Evolutionary conservation across 1,140 invertebrate genomes (phyloP).

Genomic region (Drosophila ficusphila): DNA sequence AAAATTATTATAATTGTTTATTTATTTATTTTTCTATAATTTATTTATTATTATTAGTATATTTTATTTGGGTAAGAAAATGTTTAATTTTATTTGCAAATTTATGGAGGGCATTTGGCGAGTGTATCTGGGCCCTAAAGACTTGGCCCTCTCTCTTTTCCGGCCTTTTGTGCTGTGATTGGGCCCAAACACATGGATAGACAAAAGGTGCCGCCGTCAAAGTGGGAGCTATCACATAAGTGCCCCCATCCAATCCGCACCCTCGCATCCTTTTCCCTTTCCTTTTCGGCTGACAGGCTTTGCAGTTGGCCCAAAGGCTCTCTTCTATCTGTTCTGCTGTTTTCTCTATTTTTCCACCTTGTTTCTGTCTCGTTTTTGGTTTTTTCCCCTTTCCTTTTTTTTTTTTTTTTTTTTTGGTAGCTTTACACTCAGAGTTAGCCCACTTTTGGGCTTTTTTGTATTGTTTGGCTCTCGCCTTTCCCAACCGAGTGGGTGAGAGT

Average conservation of each 20-base stretch:
- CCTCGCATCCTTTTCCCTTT: background rate
- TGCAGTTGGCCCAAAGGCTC: slow-evolving; percentile 57
- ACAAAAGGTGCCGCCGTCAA: slow-evolving; percentile 77
- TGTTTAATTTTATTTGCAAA: background rate
- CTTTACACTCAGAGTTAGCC: slow-evolving; percentile 71
- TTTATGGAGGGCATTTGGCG: background rate
- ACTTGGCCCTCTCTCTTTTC: slow-evolving; percentile 32
- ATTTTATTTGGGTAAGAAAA: no score
- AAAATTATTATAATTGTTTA: no score
- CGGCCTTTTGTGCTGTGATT: slow-evolving; percentile 57
- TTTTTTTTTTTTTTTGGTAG: slow-evolving; percentile 28
- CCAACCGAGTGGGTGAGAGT: background rate
- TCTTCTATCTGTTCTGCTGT: background rate
- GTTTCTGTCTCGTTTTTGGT: no score
- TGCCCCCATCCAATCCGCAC: slow-evolving; percentile 6
- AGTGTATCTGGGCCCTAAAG: slow-evolving; percentile 6
- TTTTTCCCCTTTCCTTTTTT: no score
- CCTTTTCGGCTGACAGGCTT: slow-evolving; percentile 52
- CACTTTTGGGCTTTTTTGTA: slow-evolving; percentile 67
- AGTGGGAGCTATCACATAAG: slow-evolving; percentile 63
- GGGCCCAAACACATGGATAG: slow-evolving; percentile 63
- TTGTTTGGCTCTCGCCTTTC: slow-evolving; percentile 60
- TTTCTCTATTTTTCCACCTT: slow-evolving; percentile 19
- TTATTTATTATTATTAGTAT: no score
- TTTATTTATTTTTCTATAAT: no score